phyloP scores from a whole-genome alignment of 64 coral and sea anemone genomes.

The Actinia equina region DNA sequence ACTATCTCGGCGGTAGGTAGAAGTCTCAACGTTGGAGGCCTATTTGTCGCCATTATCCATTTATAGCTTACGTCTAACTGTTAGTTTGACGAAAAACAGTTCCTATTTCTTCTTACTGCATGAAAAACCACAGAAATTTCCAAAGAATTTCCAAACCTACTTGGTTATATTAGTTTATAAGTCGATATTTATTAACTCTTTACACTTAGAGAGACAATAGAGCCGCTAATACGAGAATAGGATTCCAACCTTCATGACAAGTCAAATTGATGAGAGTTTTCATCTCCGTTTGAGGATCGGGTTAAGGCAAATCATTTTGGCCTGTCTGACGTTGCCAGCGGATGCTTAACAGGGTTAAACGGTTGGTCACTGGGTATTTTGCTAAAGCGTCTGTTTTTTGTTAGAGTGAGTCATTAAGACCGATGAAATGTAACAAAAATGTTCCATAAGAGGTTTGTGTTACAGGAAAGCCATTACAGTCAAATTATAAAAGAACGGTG shows the following conservation, averaged over 20 bases:
- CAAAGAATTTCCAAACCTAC: neutral
- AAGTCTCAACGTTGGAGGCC: neutral
- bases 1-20: conserved; percentile 18
- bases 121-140: neutral
- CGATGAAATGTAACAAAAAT: conserved; percentile 19
- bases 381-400: neutral
- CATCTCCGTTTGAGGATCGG: conserved; percentile 13
- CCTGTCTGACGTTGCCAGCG: neutral
- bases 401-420: conserved; percentile 15
- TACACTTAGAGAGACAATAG: neutral
- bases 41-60: conserved; percentile 2
- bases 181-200: neutral
- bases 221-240: conserved; percentile 1
- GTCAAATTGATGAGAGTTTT: conserved; percentile 21
- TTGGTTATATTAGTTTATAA: neutral
- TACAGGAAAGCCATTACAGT: conserved; percentile 7
- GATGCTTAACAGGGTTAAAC: conserved; percentile 30
- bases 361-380: neutral
- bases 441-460: conserved; percentile 1
- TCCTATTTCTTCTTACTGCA: neutral
- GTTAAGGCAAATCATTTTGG: conserved; percentile 16
- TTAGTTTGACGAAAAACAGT: conserved; percentile 18
- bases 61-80: neutral
- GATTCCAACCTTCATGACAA: neutral
- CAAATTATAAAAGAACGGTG: neutral